A percentile compares a stretch with the other conserved stretches of the same genome.
These are phyloP conservation scores for Platycnemis pennipes DNA, from an alignment of 2,888 invertebrate species.

Conservation along the genomic window DNA sequence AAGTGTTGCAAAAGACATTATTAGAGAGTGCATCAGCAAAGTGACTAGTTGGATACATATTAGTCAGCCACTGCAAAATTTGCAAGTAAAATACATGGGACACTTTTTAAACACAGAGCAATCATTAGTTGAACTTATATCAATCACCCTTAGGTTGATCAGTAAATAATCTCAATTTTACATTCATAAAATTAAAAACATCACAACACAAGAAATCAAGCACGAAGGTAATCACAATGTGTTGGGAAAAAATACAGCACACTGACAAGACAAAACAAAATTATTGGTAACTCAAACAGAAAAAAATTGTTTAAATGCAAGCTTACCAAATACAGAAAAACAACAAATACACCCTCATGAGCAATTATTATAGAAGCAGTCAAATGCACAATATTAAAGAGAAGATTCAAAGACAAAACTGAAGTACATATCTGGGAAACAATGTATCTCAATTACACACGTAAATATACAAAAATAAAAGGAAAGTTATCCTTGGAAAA, in stretches of 20 bases:
- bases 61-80: conserved; percentile 29
- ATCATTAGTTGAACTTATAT: conserved; percentile 22
- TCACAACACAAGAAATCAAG: neutral
- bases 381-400: neutral
- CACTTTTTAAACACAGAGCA: neutral
- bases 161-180: conserved; percentile 46
- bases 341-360: neutral
- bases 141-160: neutral
- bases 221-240: neutral
- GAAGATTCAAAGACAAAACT: neutral
- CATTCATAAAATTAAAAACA: conserved; percentile 43
- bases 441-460: neutral
- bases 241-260: conserved; percentile 20
- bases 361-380: neutral
- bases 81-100: neutral
- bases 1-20: conserved; percentile 8
- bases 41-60: conserved; percentile 40
- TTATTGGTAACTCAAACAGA: conserved; percentile 43
- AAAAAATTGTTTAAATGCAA: neutral
- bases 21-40: conserved; percentile 37
- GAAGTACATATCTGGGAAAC: neutral
- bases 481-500: neutral
- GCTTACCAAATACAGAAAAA: neutral
- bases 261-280: neutral
- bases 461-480: neutral